Conservation (phyloP, 2,888 invertebrate species). For the Smittia aterrima region DNA sequence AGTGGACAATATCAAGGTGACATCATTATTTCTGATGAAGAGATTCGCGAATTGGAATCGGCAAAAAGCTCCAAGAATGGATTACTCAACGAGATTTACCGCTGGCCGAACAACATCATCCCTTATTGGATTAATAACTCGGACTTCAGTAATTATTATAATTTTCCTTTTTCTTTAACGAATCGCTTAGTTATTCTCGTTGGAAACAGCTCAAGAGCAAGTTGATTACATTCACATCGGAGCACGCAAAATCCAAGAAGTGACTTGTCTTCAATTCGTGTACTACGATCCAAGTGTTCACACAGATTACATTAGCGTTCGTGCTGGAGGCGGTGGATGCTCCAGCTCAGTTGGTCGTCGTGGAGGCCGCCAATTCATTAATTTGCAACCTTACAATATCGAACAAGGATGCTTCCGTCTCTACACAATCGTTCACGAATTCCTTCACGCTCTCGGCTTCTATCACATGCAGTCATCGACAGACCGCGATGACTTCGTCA, state of each 20-base stretch:
- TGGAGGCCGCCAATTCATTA: constrained; percentile 49
- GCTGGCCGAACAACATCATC: constrained; percentile 54
- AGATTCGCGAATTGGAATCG: constrained; percentile 19
- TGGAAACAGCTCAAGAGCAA: constrained; percentile 56
- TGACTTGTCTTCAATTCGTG: constrained; percentile 70
- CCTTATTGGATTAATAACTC: constrained; percentile 47
- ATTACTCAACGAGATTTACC: constrained; percentile 48
- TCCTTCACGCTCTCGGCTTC: constrained; percentile 68
- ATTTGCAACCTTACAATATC: constrained; percentile 4
- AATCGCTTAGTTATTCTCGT: neutral
- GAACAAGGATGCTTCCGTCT: constrained; percentile 39
- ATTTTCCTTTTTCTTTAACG: neutral
- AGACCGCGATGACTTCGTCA: constrained; percentile 65
- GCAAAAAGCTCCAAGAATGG: constrained; percentile 47
- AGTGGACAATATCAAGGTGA: constrained; percentile 43
- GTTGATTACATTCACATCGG: constrained; percentile 63
- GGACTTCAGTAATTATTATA: constrained; percentile 17
- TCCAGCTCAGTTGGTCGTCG: constrained; percentile 70
- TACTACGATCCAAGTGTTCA: neutral
- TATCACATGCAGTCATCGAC: constrained; percentile 71
- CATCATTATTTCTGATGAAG: constrained; percentile 40
- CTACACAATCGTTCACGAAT: constrained; percentile 64
- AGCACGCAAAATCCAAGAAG: constrained; percentile 67
- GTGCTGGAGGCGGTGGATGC: constrained; percentile 64
- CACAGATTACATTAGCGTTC: neutral